A percentile compares a stretch with the other conserved stretches of the same genome.
Evolutionary conservation across 2,113 vertebrate genomes (phyloP).

Genomic region (Noctilio leporinus): DNA sequence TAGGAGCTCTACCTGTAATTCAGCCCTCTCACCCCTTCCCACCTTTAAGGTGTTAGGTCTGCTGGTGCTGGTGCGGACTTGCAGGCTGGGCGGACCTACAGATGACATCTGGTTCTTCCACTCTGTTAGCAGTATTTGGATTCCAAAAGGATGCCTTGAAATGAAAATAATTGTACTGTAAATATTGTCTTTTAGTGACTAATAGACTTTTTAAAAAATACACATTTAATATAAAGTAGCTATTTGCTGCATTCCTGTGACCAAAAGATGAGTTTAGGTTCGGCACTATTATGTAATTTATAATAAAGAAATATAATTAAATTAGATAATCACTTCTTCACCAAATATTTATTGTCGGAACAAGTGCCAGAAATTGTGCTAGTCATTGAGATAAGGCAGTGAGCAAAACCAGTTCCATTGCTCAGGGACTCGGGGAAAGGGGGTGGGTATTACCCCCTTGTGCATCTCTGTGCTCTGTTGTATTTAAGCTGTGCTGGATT

Average conservation of each 20-base stretch:
- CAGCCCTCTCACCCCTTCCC: neutral
- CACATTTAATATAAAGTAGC: neutral
- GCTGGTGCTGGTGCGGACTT: neutral
- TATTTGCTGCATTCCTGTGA: neutral
- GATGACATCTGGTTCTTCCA: neutral
- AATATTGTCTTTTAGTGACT: neutral
- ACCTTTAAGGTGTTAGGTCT: neutral
- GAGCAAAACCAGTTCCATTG: neutral
- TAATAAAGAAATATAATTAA: neutral
- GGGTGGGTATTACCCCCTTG: rapidly evolving
- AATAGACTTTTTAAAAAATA: neutral
- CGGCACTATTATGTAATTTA: neutral
- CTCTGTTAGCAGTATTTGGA: neutral
- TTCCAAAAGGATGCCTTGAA: neutral
- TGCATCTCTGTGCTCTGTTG: neutral
- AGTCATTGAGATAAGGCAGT: neutral
- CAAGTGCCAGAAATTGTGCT: neutral
- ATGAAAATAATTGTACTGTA: neutral
- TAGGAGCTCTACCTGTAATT: neutral
- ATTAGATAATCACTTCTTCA: neutral
- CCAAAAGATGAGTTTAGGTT: neutral
- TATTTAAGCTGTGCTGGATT: neutral
- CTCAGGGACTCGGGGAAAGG: neutral
- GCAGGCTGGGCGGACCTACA: neutral
- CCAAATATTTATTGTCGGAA: neutral